Evolutionary conservation across 2,797 vertebrate species (phyloP), one percentile per base, ranked within the genome.

Genomic region (Falco rusticolus): DNA sequence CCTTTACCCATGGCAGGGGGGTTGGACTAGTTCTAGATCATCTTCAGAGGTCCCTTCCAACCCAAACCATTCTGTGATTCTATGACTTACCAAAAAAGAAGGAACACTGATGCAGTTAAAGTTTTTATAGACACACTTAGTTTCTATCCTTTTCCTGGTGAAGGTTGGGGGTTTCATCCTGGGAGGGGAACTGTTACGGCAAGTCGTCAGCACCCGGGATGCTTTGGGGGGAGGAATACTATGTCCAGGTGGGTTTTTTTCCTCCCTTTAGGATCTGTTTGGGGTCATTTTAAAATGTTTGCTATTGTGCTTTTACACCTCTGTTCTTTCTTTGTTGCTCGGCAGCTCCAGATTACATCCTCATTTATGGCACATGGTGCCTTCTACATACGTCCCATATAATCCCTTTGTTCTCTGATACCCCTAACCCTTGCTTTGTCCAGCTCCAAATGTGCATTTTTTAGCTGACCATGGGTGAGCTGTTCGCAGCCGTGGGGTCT

Each of bases 381-480:
- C 45, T 51, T 50, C 31, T 20, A 19, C 4, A 4, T 16, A 13
- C 6, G 45, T 34, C 33, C 2, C 0, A 16, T 45, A 31, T 11
- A 13, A 11, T 33, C 45, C 26, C 54, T 54, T 60, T 26, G 53
- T 43, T 53, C 26, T 18, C 54, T 7, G 3, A 15, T 21, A 28
- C 10, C 37, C 33, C 33, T 10, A 11, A 26, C 11, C 20, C 31
- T 16, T 20, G 14, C 31, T 19, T 31, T 34, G 61, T 9, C 34
- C 53, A 43, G 37, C 61, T 50, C 83, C 37, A n/a, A 39, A 26
- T 28, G 51, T 47, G 12, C 29, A 7, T 56, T 64, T 29, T 15
- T 12, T 10, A 5, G 11, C 12, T 16, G 53, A 16, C 13, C 20
- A 0, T 3, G 26, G 31, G 29, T 10, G 16, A n/a, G 9, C 13